Conservation (phyloP, 2,797 vertebrate genomes). For the Scyliorhinus canicula region DNA sequence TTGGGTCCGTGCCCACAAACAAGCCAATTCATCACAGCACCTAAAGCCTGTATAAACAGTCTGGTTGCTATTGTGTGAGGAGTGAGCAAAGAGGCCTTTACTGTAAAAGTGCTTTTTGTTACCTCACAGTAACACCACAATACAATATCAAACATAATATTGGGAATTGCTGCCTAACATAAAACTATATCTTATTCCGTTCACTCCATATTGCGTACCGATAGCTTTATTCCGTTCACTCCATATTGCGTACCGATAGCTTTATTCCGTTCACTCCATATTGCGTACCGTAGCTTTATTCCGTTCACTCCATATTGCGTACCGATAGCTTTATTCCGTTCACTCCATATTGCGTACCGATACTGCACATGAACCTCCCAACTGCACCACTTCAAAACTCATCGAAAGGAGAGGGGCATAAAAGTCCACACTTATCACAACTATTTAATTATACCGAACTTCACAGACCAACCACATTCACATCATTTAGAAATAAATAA, state of each 20-base stretch:
- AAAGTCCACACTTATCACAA: background rate
- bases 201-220: background rate
- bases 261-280: background rate
- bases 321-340: background rate
- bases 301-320: background rate
- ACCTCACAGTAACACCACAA: background rate
- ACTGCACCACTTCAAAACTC: background rate
- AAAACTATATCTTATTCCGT: background rate
- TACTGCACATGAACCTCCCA: background rate
- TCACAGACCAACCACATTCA: background rate
- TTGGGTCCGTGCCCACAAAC: background rate
- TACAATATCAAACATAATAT: background rate
- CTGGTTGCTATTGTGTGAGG: background rate
- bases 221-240: background rate
- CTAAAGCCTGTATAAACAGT: background rate
- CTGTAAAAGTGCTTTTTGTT: background rate
- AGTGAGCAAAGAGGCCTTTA: background rate
- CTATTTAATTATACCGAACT: background rate
- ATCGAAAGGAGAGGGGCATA: background rate
- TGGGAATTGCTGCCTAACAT: background rate
- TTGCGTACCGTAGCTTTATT: background rate
- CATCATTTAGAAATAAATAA: background rate
- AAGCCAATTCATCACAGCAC: background rate
- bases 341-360: too few species aligned
- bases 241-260: background rate